A percentile compares a stretch with the other conserved stretches of the same genome.
These are phyloP conservation scores for Ptychadena robeensis DNA, from an alignment of 2,797 vertebrate genomes.

Conservation along the genomic window DNA sequence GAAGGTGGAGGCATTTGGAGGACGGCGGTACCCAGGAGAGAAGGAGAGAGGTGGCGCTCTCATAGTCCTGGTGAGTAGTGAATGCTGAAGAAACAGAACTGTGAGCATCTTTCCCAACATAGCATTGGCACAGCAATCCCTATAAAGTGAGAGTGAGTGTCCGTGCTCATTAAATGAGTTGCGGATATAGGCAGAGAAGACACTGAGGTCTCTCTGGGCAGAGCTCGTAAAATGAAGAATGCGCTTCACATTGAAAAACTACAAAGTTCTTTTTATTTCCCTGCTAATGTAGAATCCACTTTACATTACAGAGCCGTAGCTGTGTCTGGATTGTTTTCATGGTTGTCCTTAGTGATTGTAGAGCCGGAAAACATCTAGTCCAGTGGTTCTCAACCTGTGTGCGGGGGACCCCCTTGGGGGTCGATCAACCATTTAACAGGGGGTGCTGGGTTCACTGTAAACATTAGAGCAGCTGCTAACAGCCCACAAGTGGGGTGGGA, in stretches of 20 bases:
- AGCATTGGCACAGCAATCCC: no score
- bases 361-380: no score
- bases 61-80: conserved; percentile 86
- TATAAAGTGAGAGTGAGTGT: background rate
- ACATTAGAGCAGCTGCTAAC: no score
- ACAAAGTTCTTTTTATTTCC: background rate
- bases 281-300: no score
- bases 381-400: no score
- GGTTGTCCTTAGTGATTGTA: no score
- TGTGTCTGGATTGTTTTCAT: background rate
- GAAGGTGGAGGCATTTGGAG: conserved; percentile 83
- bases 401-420: no score
- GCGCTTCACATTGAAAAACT: background rate
- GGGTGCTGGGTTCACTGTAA: no score
- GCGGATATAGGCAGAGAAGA: background rate
- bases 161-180: no score
- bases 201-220: background rate
- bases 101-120: no score
- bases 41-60: conserved; percentile 89
- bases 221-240: background rate
- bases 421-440: no score
- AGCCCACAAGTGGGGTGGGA: no score
- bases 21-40: conserved; percentile 79
- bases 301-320: background rate
- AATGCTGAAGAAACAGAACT: background rate